phyloP scores from a whole-genome alignment of 2,113 vertebrate species.

The Alectura lathami region DNA sequence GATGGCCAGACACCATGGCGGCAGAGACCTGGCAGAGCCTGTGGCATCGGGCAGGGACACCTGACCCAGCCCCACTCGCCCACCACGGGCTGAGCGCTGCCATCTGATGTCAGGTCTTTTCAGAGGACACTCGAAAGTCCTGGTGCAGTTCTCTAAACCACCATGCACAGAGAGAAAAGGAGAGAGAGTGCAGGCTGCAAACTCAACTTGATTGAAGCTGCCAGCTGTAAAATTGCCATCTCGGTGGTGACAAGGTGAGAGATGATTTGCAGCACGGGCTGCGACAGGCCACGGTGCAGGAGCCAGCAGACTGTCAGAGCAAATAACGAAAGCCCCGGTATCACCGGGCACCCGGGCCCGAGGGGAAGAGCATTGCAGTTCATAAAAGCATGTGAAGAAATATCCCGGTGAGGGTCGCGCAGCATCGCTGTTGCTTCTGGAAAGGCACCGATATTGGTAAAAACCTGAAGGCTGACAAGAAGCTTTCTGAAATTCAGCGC shows the following conservation, averaged over 20 bases:
- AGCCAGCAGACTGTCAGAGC: slow-evolving; percentile 45
- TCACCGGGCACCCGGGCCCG: background rate
- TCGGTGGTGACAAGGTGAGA: slow-evolving; percentile 44
- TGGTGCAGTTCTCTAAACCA: background rate
- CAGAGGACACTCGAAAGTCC: background rate
- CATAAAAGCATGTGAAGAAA: background rate
- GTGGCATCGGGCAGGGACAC: accelerated
- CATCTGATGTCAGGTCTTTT: background rate
- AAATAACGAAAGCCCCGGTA: slow-evolving; percentile 5
- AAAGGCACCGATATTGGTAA: accelerated
- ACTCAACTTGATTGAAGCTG: background rate
- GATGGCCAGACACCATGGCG: accelerated
- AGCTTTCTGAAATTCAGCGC: background rate
- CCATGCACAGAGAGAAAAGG: background rate
- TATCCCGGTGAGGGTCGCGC: accelerated
- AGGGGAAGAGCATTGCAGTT: background rate
- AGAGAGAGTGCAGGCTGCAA: background rate
- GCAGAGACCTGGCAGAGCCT: accelerated
- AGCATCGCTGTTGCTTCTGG: background rate
- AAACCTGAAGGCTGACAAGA: accelerated
- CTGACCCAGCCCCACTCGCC: accelerated
- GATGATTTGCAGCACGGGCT: background rate
- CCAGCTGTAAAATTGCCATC: slow-evolving; percentile 60
- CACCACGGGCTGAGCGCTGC: accelerated
- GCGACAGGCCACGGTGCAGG: background rate